Evolutionary conservation across 2,113 vertebrate species (phyloP).

Genomic region (Ictalurus punctatus): DNA sequence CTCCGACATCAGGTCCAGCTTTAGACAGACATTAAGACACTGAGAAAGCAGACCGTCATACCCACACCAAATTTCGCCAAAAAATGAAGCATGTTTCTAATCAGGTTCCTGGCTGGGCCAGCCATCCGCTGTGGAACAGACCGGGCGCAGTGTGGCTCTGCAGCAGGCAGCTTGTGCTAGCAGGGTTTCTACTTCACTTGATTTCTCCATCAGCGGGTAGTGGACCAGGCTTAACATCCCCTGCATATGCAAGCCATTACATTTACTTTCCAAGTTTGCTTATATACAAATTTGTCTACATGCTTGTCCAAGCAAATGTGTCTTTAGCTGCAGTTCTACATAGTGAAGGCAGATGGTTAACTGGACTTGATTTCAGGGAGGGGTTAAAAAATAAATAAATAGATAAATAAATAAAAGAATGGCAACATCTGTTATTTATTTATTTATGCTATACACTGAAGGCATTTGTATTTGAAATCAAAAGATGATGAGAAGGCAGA

Average conservation of each 20-base stretch:
- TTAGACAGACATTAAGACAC: background rate
- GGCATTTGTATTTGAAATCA: background rate
- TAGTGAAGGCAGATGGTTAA: background rate
- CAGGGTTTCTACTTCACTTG: constrained; percentile 64
- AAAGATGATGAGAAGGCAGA: background rate
- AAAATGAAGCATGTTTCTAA: constrained; percentile 61
- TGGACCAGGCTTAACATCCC: constrained; percentile 52
- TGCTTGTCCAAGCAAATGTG: background rate
- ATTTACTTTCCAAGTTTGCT: constrained; percentile 13
- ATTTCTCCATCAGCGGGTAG: constrained; percentile 76
- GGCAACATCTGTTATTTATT: background rate
- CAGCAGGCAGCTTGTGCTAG: constrained; percentile 72
- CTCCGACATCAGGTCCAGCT: background rate
- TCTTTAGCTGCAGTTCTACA: background rate
- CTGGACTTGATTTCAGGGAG: background rate
- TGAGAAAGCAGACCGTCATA: background rate
- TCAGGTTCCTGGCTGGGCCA: constrained; percentile 56
- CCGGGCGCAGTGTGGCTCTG: constrained; percentile 61
- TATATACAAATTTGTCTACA: background rate
- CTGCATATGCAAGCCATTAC: constrained; percentile 47
- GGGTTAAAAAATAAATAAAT: no score
- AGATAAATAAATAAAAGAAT: background rate
- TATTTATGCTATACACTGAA: background rate
- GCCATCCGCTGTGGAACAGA: constrained; percentile 61
- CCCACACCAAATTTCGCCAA: background rate